Percentiles rank a stretch among this genome's conserved stretches.
Evolutionary conservation across 2,113 vertebrate genomes (phyloP).

Genomic region (Rana temporaria): DNA sequence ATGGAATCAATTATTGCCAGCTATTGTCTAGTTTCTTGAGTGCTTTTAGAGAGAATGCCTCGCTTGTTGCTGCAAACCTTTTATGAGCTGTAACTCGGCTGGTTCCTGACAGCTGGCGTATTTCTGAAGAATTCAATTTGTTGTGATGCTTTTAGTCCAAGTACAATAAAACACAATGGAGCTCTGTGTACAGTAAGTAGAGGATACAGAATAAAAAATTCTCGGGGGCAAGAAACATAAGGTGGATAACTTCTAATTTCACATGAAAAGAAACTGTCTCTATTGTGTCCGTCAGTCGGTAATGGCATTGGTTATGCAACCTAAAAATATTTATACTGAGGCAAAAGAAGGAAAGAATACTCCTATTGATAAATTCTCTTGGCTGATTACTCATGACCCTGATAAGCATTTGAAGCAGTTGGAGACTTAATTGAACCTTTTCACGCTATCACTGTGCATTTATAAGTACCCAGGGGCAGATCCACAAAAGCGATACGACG

Average conservation of each 20-base stretch:
- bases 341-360: slow-evolving; percentile 21
- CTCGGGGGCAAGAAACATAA: slow-evolving; percentile 1
- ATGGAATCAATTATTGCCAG: slow-evolving; percentile 50
- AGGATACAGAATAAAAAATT: neutral
- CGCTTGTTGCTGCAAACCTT: slow-evolving; percentile 44
- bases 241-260: slow-evolving; percentile 28
- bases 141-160: slow-evolving; percentile 54
- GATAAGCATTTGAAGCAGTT: neutral
- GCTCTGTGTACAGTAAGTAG: slow-evolving; percentile 20
- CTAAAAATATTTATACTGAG: slow-evolving; percentile 45
- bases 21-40: slow-evolving; percentile 43
- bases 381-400: slow-evolving; percentile 45
- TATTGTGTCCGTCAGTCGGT: slow-evolving; percentile 26
- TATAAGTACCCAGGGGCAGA: no score
- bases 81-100: slow-evolving; percentile 40
- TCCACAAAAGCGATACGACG: no score
- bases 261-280: slow-evolving; percentile 45
- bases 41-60: slow-evolving; percentile 44
- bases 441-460: no score
- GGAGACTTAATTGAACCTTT: neutral
- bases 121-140: slow-evolving; percentile 52
- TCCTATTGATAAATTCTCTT: slow-evolving; percentile 33
- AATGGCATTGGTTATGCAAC: slow-evolving; percentile 1
- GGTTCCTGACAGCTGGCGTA: slow-evolving; percentile 48
- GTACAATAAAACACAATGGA: slow-evolving; percentile 52